A percentile compares a stretch with the other conserved stretches of the same genome.
Evolutionary conservation across 2,888 invertebrate species (phyloP).

Genomic region (Pristionchus exspectatus): DNA sequence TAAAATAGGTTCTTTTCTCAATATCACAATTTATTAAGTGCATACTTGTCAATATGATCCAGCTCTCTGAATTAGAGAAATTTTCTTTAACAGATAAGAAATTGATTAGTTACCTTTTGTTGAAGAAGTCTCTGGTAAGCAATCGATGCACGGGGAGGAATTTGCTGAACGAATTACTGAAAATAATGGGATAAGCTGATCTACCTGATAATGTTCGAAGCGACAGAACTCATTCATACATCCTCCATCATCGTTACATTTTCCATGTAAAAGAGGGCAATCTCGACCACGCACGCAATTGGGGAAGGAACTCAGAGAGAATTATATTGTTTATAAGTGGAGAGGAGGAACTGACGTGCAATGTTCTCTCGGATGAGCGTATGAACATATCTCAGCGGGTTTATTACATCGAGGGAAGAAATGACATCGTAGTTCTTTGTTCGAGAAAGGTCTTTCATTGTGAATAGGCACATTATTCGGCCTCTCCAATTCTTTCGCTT

Average conservation of each 20-base stretch:
- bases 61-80: background rate
- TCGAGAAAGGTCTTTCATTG: conserved; percentile 2
- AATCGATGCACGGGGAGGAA: background rate
- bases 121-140: background rate
- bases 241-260: background rate
- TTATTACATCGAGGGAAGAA: conserved; percentile 20
- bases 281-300: conserved; percentile 16
- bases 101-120: background rate
- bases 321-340: too few relatives aligned
- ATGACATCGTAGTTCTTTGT: background rate
- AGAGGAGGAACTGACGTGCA: background rate
- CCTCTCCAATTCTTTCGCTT: background rate
- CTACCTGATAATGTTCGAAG: background rate
- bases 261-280: background rate
- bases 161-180: background rate
- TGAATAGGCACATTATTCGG: background rate
- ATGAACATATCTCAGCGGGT: background rate
- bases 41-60: background rate
- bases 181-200: background rate
- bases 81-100: background rate
- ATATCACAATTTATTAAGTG: too few relatives aligned
- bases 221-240: background rate
- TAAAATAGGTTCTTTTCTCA: too few relatives aligned
- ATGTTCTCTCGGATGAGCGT: background rate
- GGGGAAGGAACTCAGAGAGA: background rate